phyloP scores from a whole-genome alignment of 2,113 vertebrate species.

The Atherinomorus stipes region DNA sequence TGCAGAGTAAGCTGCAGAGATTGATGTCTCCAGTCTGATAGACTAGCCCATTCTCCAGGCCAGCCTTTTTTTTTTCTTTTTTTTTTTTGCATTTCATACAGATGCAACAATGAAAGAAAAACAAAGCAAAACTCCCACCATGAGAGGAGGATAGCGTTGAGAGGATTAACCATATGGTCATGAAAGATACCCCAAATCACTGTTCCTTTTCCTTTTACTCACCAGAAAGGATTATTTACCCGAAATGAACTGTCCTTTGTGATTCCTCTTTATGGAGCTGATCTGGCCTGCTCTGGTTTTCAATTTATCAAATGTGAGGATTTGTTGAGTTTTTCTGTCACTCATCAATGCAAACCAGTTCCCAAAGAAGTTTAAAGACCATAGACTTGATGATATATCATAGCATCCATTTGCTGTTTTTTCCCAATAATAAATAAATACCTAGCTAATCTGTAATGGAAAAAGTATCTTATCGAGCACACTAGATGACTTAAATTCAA shows the following conservation, averaged over 20 bases:
- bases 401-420: no score
- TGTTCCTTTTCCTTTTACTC: constrained; percentile 44
- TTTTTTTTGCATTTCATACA: neutral
- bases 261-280: no score
- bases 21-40: neutral
- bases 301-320: no score
- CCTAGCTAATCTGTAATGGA: no score
- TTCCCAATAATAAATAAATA: no score
- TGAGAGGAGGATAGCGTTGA: constrained; percentile 26
- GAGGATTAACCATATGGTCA: constrained; percentile 50
- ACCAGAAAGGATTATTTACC: constrained; percentile 17
- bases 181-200: constrained; percentile 22
- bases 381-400: no score
- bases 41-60: neutral
- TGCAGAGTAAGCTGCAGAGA: constrained; percentile 37
- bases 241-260: neutral
- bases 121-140: neutral
- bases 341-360: neutral
- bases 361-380: no score
- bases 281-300: no score
- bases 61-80: neutral
- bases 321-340: neutral
- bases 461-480: no score
- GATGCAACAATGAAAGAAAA: neutral
- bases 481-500: no score